Evolutionary conservation across 1,140 invertebrate species (phyloP).

Genomic region (Acromyrmex echinatior): DNA sequence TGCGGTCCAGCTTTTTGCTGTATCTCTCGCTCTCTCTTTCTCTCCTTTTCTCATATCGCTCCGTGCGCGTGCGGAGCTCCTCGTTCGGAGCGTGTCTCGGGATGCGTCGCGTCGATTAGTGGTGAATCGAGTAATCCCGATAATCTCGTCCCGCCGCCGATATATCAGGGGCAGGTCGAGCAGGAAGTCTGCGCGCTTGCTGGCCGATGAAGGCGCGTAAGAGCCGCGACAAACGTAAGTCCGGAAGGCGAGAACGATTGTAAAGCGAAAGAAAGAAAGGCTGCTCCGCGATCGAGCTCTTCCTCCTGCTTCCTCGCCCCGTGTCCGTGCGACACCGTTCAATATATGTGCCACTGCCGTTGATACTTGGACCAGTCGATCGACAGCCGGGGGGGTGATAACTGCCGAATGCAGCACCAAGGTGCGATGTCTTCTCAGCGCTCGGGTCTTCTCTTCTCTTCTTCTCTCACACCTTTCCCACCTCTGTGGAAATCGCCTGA

Average conservation of each 20-base stretch:
- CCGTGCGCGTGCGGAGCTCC: slow-evolving; percentile 25
- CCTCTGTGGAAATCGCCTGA: slow-evolving; percentile 28
- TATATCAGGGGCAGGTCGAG: slow-evolving; percentile 33
- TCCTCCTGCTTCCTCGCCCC: slow-evolving; percentile 52
- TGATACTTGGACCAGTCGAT: slow-evolving; percentile 62
- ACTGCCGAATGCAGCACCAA: slow-evolving; percentile 73
- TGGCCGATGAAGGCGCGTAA: slow-evolving; percentile 82
- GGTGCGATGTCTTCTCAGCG: slow-evolving; percentile 68
- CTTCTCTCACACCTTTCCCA: slow-evolving; percentile 4
- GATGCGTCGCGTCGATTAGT: slow-evolving; percentile 47
- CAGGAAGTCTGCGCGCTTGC: slow-evolving; percentile 41
- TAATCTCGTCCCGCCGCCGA: slow-evolving; percentile 6
- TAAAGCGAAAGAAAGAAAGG: slow-evolving; percentile 51
- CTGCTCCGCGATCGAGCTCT: slow-evolving; percentile 68
- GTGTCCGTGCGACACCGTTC: slow-evolving; percentile 34
- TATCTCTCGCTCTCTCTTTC: neutral
- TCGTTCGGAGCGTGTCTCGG: slow-evolving; percentile 27
- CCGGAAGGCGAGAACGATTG: slow-evolving; percentile 50
- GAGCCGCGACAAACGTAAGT: slow-evolving; percentile 85
- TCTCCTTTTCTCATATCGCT: slow-evolving; percentile 1
- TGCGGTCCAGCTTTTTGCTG: neutral
- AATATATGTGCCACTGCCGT: slow-evolving; percentile 46
- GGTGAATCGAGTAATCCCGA: slow-evolving; percentile 44
- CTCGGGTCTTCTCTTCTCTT: slow-evolving; percentile 32
- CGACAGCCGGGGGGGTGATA: slow-evolving; percentile 67